Percentiles rank a stretch among this genome's conserved stretches.
Conservation (phyloP, 2,797 vertebrate species). For the Channallabes apus region DNA sequence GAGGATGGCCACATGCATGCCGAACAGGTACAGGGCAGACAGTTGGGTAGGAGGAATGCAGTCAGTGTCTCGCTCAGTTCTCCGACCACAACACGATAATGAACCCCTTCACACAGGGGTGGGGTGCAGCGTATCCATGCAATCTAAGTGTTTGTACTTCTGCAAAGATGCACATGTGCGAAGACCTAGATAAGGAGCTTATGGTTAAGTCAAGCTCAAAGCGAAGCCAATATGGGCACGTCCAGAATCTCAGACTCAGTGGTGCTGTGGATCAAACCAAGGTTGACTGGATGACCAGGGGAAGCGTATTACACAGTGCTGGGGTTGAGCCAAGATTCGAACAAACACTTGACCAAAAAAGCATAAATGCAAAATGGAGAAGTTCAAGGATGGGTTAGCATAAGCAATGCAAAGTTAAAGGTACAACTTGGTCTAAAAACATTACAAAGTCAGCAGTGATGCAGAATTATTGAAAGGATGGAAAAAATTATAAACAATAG, state of each 20-base stretch:
- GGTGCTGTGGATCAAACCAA: slow-evolving; percentile 8
- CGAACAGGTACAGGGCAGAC: slow-evolving; percentile 71
- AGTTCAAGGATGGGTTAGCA: neutral
- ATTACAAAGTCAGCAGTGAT: neutral
- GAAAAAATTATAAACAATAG: neutral
- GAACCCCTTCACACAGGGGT: slow-evolving; percentile 41
- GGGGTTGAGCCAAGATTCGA: neutral
- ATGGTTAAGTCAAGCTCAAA: neutral
- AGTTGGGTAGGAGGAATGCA: slow-evolving; percentile 66
- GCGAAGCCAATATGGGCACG: neutral
- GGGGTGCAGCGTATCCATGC: slow-evolving; percentile 32
- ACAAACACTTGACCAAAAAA: slow-evolving; percentile 8
- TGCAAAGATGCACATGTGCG: neutral
- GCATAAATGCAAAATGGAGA: neutral
- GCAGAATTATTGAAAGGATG: neutral
- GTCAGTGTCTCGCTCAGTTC: slow-evolving; percentile 56
- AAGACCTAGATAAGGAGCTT: neutral
- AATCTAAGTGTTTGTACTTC: slow-evolving; percentile 9
- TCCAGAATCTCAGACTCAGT: neutral
- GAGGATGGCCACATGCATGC: slow-evolving; percentile 65
- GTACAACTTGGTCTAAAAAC: neutral
- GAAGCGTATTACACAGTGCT: neutral
- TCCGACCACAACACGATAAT: slow-evolving; percentile 43
- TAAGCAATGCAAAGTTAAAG: neutral
- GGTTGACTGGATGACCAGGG: neutral